Evolutionary conservation across 2,797 vertebrate genomes (phyloP).

Genomic region (Amblyraja radiata): DNA sequence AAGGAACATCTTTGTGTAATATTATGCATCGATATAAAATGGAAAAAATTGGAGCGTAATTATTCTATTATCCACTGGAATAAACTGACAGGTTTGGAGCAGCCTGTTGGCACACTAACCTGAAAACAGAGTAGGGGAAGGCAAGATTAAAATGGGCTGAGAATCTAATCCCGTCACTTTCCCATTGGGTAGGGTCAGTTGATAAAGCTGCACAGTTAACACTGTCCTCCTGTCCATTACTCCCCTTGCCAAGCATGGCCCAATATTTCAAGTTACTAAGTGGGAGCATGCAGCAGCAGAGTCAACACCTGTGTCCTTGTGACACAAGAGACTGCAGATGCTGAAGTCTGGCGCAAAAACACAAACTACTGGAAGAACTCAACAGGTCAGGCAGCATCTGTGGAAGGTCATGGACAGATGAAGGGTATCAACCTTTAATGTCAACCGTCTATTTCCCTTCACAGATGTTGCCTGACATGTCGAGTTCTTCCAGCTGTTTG

Average conservation of each 20-base stretch:
- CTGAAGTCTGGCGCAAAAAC: no score
- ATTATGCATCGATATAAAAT: neutral
- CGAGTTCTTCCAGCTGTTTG: no score
- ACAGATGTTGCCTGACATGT: no score
- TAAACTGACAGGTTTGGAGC: neutral
- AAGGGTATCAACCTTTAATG: no score
- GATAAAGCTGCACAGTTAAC: neutral
- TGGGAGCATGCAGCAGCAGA: neutral
- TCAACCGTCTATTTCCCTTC: no score
- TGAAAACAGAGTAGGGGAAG: neutral
- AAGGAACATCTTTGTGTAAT: neutral
- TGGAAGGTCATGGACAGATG: no score
- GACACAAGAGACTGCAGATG: no score
- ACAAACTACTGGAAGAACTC: no score
- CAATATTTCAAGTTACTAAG: neutral
- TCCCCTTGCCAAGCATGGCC: neutral
- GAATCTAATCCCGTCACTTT: neutral
- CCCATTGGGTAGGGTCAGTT: neutral
- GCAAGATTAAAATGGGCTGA: neutral
- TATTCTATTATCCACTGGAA: neutral
- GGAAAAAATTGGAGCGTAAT: neutral
- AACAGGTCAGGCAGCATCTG: no score
- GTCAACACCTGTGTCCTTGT: neutral
- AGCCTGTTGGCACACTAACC: neutral
- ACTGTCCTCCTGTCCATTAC: neutral